Conservation (phyloP, 1,140 invertebrate species). For the Hyles euphorbiae region DNA sequence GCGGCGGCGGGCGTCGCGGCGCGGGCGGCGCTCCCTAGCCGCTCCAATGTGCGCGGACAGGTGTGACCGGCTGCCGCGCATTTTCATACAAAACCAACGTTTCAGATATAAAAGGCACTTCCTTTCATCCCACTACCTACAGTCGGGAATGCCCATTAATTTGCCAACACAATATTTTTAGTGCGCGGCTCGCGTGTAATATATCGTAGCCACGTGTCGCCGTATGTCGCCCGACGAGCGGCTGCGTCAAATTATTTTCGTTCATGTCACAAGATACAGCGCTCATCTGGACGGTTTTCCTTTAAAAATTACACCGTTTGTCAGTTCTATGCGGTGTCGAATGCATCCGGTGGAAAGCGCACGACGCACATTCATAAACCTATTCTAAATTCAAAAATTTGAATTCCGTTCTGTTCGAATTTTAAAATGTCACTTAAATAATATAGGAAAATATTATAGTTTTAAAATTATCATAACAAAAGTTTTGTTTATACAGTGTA, state of each 20-base stretch:
- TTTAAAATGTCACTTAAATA: too few relatives aligned
- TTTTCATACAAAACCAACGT: constrained; percentile 73
- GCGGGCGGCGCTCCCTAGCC: constrained; percentile 11
- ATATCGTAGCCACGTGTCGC: constrained; percentile 73
- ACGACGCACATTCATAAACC: neutral
- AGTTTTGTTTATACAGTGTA: too few relatives aligned
- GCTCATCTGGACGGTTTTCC: constrained; percentile 72
- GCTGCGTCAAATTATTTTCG: constrained; percentile 75
- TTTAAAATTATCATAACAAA: too few relatives aligned
- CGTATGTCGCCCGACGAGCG: constrained; percentile 69
- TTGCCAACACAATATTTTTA: constrained; percentile 76
- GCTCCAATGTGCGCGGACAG: constrained; percentile 60
- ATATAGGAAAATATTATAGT: too few relatives aligned
- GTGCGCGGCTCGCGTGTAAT: constrained; percentile 72
- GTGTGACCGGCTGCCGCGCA: constrained; percentile 68
- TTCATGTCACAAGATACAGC: constrained; percentile 73
- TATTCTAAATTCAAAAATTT: too few relatives aligned
- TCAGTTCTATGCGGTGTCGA: constrained; percentile 49
- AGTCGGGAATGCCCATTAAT: constrained; percentile 74
- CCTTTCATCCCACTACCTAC: constrained; percentile 72
- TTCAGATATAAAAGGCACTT: constrained; percentile 74
- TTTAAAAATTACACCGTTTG: constrained; percentile 70
- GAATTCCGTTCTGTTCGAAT: too few relatives aligned
- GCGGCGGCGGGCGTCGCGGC: constrained; percentile 11
- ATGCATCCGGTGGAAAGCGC: constrained; percentile 54